phyloP scores from a whole-genome alignment of 2,888 invertebrate species.

The Taenaris catops region DNA sequence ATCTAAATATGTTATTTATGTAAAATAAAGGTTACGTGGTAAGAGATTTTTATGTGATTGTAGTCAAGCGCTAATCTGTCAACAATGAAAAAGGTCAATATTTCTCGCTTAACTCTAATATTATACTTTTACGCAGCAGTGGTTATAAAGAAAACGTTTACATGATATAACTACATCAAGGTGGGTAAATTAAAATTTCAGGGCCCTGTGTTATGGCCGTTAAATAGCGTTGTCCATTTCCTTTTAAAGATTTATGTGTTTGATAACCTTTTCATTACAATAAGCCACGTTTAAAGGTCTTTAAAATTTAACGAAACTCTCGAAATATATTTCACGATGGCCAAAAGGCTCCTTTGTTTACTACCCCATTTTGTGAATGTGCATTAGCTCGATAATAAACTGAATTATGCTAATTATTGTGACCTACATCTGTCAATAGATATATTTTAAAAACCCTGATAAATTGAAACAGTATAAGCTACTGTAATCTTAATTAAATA shows the following conservation, averaged over 20 bases:
- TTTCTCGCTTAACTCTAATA: too few relatives aligned
- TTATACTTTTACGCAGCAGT: too few relatives aligned
- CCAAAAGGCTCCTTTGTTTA: background rate
- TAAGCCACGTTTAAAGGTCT: conserved; percentile 4
- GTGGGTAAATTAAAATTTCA: conserved; percentile 7
- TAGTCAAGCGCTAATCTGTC: too few relatives aligned
- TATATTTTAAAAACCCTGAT: too few relatives aligned
- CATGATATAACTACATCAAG: conserved; percentile 4
- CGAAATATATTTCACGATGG: conserved; percentile 2
- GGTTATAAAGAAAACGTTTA: background rate
- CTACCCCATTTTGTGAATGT: background rate
- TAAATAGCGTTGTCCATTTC: conserved; percentile 20
- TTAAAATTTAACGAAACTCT: too few relatives aligned
- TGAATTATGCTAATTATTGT: background rate
- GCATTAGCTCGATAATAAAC: conserved; percentile 1
- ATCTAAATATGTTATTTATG: too few relatives aligned
- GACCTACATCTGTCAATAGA: too few relatives aligned
- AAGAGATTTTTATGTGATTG: too few relatives aligned
- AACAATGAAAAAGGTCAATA: background rate
- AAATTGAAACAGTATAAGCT: too few relatives aligned
- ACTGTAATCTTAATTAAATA: too few relatives aligned
- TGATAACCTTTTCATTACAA: conserved; percentile 22
- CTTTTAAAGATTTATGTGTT: conserved; percentile 20
- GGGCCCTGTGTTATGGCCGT: conserved; percentile 5
- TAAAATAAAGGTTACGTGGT: too few relatives aligned